Evolutionary conservation across 2,797 vertebrate species (phyloP).

Genomic region (Fundulus diaphanus): DNA sequence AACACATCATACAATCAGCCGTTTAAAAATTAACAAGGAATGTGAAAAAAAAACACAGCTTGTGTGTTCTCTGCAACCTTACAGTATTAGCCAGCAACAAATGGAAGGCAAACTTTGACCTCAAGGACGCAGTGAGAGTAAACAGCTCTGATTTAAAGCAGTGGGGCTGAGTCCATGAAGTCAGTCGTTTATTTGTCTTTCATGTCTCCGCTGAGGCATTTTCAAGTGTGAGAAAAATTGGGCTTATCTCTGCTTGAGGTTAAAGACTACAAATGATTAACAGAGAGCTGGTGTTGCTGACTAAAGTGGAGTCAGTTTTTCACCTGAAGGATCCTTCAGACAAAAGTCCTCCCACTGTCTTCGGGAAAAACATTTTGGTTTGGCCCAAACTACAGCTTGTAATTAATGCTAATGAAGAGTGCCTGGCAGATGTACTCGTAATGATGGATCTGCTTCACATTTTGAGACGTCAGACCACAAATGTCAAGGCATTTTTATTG

Average conservation of each 20-base stretch:
- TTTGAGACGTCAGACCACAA: neutral
- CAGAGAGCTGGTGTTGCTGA: neutral
- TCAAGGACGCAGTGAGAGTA: neutral
- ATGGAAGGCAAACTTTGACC: constrained; percentile 16
- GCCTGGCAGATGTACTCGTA: neutral
- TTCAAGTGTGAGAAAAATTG: constrained; percentile 19
- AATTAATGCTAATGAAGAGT: neutral
- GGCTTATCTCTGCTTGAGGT: constrained; percentile 14
- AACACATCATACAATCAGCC: constrained; percentile 8
- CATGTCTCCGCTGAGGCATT: neutral
- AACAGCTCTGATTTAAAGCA: neutral
- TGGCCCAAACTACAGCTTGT: neutral
- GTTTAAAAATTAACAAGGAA: constrained; percentile 14
- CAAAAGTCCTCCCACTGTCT: neutral
- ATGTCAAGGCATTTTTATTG: neutral
- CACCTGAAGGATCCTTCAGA: neutral
- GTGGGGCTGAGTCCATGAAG: neutral
- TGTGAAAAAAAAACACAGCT: neutral
- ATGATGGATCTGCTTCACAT: too few relatives aligned
- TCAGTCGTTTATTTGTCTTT: constrained; percentile 11
- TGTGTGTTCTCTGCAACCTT: neutral
- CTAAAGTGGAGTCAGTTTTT: constrained; percentile 1
- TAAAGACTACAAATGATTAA: constrained; percentile 16
- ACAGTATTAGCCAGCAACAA: constrained; percentile 9
- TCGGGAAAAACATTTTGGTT: neutral